Conservation (phyloP, 2,888 invertebrate genomes). For the Ectemnius continuus region DNA sequence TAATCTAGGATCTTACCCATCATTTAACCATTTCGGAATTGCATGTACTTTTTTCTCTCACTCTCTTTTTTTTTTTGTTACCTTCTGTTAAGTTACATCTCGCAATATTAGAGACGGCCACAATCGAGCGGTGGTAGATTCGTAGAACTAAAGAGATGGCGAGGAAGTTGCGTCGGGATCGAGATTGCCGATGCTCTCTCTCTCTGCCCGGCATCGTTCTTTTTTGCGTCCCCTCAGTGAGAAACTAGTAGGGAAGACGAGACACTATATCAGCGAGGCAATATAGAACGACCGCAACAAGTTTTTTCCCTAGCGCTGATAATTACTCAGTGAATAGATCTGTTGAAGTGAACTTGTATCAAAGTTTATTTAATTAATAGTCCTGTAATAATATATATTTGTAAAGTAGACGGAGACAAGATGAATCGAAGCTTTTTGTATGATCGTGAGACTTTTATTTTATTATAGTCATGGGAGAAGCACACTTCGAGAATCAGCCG, state of each 20-base stretch:
- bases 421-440: slow-evolving; percentile 52
- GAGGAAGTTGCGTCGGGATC: slow-evolving; percentile 23
- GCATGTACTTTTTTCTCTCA: slow-evolving; percentile 15
- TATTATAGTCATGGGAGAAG: slow-evolving; percentile 44
- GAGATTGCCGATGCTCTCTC: slow-evolving; percentile 35
- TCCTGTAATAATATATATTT: slow-evolving; percentile 41
- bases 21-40: slow-evolving; percentile 23
- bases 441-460: slow-evolving; percentile 61
- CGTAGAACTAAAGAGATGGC: slow-evolving; percentile 31
- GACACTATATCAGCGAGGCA: slow-evolving; percentile 34
- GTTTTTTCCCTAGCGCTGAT: slow-evolving; percentile 55
- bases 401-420: slow-evolving; percentile 31
- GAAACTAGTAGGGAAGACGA: slow-evolving; percentile 29
- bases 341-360: slow-evolving; percentile 59
- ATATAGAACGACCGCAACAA: slow-evolving; percentile 26
- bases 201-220: slow-evolving; percentile 26
- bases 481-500: slow-evolving; percentile 58
- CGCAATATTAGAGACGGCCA: too few species aligned
- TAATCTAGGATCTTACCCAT: slow-evolving; percentile 13
- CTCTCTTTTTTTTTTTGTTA: slow-evolving; percentile 7
- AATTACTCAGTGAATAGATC: slow-evolving; percentile 62
- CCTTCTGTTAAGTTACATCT: neutral
- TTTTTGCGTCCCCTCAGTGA: too few species aligned
- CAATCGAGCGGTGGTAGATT: slow-evolving; percentile 22
- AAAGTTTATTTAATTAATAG: slow-evolving; percentile 63